These are phyloP conservation scores for Siderastrea radians DNA, from an alignment of 92 coral and sea anemone genomes.

Conservation along the genomic window DNA sequence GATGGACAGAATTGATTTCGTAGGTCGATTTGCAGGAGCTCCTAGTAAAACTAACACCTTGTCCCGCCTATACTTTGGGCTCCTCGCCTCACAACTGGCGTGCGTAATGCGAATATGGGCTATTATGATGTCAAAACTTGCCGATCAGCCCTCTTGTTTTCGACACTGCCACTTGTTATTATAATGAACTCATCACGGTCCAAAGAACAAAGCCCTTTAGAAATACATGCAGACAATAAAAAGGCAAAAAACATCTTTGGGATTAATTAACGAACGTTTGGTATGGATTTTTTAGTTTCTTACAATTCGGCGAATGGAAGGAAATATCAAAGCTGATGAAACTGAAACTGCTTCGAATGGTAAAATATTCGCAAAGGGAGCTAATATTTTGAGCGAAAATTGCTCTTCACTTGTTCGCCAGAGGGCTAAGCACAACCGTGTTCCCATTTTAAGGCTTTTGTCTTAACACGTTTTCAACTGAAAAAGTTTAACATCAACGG, in stretches of 20 bases:
- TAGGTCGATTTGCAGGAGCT: not conserved
- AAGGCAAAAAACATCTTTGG: constrained; percentile 11
- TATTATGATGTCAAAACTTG: constrained; percentile 63
- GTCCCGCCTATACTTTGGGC: not conserved
- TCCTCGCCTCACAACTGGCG: constrained; percentile 26
- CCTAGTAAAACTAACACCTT: not conserved
- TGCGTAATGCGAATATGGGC: constrained; percentile 12
- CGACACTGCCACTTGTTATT: constrained; percentile 31
- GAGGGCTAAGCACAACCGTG: not conserved
- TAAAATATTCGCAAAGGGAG: not conserved
- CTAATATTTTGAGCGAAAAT: not conserved
- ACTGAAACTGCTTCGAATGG: not conserved
- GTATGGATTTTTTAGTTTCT: not conserved
- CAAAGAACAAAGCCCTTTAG: constrained; percentile 35
- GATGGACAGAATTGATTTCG: not conserved
- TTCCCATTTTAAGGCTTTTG: constrained; percentile 27
- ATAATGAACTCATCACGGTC: constrained; percentile 39
- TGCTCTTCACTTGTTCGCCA: not conserved
- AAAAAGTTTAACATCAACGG: constrained; percentile 21
- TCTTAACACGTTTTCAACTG: constrained; percentile 34
- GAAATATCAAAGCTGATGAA: not conserved
- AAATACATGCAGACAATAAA: constrained; percentile 33
- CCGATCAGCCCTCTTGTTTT: constrained; percentile 8
- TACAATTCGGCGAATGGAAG: not conserved
- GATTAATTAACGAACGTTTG: constrained; percentile 33